phyloP scores from a whole-genome alignment of 2,113 vertebrate genomes.

The Thermophis baileyi region DNA sequence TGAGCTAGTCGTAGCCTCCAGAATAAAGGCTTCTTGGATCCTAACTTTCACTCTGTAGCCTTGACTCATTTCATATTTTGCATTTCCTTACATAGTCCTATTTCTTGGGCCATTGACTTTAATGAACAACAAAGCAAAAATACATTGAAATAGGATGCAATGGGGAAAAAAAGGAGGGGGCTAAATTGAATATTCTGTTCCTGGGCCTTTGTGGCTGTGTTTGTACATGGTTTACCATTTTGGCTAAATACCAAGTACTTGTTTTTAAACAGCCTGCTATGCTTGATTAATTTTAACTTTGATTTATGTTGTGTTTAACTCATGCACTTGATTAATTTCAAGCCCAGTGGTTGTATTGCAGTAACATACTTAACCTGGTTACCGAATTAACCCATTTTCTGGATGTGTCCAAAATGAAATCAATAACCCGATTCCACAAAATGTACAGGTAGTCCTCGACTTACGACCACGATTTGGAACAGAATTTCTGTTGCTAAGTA shows the following conservation, averaged over 20 bases:
- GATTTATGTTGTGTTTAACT: not conserved
- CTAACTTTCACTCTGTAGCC: not conserved
- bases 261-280: not conserved
- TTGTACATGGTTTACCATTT: not conserved
- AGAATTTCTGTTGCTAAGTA: not conserved
- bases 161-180: not conserved
- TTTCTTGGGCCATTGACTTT: not conserved
- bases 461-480: not conserved
- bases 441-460: not conserved
- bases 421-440: not conserved
- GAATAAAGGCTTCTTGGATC: not conserved
- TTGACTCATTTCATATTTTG: not conserved
- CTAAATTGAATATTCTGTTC: not conserved
- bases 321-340: not conserved
- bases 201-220: not conserved
- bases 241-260: not conserved
- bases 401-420: not conserved
- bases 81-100: not conserved
- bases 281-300: not conserved
- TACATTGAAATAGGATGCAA: not conserved
- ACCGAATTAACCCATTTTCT: not conserved
- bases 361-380: not conserved
- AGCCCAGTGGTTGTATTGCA: not conserved
- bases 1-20: not conserved
- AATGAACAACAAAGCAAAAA: not conserved